phyloP scores from a whole-genome alignment of 1,140 invertebrate genomes.

The Diploscapter pachys region DNA sequence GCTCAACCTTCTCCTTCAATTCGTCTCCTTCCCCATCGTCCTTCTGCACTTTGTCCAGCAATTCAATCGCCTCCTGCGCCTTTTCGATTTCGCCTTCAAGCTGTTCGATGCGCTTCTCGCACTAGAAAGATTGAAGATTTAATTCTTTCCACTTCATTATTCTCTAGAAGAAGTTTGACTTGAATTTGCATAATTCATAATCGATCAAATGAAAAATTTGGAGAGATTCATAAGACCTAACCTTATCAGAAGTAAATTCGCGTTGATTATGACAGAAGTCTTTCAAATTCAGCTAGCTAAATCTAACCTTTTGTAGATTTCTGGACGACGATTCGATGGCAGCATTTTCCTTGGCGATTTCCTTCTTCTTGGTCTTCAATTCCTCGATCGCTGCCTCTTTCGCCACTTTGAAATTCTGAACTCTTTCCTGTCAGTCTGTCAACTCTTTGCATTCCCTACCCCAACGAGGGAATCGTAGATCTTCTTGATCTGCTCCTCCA shows the following conservation, averaged over 20 bases:
- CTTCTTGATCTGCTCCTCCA: conserved; percentile 2
- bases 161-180: no score
- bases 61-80: background rate
- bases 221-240: no score
- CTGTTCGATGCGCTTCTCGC: background rate
- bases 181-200: no score
- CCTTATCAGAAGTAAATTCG: no score
- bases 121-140: no score
- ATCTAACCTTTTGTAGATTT: no score
- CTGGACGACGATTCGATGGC: no score
- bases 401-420: background rate
- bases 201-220: no score
- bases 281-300: no score
- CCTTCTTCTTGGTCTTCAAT: background rate
- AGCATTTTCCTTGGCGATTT: no score
- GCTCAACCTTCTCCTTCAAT: background rate
- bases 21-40: background rate
- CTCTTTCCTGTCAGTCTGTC: background rate
- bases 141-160: no score
- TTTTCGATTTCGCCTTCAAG: conserved; percentile 2
- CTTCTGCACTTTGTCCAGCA: background rate
- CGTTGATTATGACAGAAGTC: no score
- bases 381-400: background rate
- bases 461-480: background rate
- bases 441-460: background rate